phyloP scores from a whole-genome alignment of 2,888 invertebrate genomes.

The Cheilosia vulpina region DNA sequence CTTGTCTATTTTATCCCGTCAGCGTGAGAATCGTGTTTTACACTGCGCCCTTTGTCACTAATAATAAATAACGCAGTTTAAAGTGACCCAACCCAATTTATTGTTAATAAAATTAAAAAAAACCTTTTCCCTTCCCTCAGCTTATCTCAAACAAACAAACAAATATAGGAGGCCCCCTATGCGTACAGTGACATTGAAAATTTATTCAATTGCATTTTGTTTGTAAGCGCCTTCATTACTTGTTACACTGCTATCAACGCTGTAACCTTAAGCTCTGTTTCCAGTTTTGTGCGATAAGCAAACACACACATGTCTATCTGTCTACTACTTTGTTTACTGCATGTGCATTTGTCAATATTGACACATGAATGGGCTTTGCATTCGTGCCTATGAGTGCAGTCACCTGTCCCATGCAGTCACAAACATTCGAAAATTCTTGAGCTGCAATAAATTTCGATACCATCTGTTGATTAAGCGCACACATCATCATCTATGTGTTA shows the following conservation, averaged over 20 bases:
- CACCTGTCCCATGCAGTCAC: no score
- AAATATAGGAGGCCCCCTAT: not conserved
- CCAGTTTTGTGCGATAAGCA: constrained; percentile 40
- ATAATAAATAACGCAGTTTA: constrained; percentile 1
- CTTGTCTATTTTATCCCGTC: not conserved
- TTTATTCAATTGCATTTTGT: not conserved
- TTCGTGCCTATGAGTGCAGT: no score
- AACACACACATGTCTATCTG: constrained; percentile 1
- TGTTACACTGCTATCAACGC: not conserved
- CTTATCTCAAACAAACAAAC: constrained; percentile 8
- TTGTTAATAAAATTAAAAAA: constrained; percentile 26
- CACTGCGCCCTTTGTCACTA: constrained; percentile 3
- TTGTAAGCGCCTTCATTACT: not conserved
- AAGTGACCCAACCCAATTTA: constrained; percentile 31
- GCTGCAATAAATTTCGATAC: not conserved
- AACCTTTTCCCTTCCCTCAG: not conserved
- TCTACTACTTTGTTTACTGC: constrained; percentile 14
- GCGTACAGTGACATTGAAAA: constrained; percentile 19
- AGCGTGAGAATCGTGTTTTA: constrained; percentile 39
- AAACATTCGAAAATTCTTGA: not conserved
- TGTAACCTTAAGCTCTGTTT: constrained; percentile 38
- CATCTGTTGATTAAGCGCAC: not conserved
- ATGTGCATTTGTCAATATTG: constrained; percentile 32
- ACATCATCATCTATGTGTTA: constrained; percentile 10
- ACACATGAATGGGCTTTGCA: constrained; percentile 12